Percentiles rank a stretch among this genome's conserved stretches.
phyloP scores from a whole-genome alignment of 2,113 vertebrate genomes.

The Hemibagrus wyckioides region DNA sequence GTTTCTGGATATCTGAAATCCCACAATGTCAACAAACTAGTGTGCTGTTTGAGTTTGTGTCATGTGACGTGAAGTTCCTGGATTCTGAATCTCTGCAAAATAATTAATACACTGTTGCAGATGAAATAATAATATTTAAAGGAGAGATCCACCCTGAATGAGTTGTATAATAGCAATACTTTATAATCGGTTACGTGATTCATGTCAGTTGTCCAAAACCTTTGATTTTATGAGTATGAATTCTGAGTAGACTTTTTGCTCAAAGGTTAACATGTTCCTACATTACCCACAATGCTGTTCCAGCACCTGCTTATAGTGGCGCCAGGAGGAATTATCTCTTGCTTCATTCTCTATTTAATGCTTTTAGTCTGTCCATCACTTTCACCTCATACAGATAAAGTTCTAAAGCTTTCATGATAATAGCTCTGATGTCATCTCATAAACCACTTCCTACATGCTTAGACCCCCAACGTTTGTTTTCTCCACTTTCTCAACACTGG shows the following conservation, averaged over 20 bases:
- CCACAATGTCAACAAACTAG: slow-evolving; percentile 48
- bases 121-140: not conserved
- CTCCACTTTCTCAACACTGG: not conserved
- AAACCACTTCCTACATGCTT: not conserved
- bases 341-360: not conserved
- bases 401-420: not conserved
- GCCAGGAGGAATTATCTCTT: not conserved
- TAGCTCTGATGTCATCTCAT: not conserved
- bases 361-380: not conserved
- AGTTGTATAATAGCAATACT: not conserved
- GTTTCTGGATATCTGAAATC: slow-evolving; percentile 40
- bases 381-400: not conserved
- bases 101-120: not conserved
- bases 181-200: not conserved
- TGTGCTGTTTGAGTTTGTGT: not conserved
- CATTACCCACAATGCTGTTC: not conserved
- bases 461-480: not conserved
- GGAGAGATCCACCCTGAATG: not conserved
- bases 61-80: not conserved
- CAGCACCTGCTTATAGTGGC: not conserved
- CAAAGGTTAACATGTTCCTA: not conserved
- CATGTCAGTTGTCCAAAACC: not conserved
- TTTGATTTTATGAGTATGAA: not conserved
- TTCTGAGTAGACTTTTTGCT: not conserved
- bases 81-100: not conserved